Evolutionary conservation across 64 coral and sea anemone species (phyloP).

Genomic region (Platygyra sinensis): DNA sequence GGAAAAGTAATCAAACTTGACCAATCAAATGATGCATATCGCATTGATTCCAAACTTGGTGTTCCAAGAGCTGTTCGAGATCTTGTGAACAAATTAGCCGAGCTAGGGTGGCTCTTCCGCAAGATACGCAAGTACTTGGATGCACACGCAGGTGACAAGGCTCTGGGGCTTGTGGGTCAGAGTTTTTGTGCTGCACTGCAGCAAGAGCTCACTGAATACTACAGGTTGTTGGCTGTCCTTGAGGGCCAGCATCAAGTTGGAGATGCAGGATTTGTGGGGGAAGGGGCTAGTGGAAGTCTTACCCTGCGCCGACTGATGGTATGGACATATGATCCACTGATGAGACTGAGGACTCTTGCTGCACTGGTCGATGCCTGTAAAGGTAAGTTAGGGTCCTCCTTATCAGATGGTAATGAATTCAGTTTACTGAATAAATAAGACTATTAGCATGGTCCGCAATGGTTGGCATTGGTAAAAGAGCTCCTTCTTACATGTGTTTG

Average conservation of each 20-base stretch:
- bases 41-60: conserved; percentile 85
- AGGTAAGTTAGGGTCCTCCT: conserved; percentile 45
- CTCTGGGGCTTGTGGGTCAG: conserved; percentile 88
- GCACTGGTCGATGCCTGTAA: conserved; percentile 96
- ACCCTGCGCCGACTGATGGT: conserved; percentile 87
- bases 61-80: conserved; percentile 81
- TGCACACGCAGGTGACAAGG: conserved; percentile 94
- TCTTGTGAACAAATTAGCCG: conserved; percentile 91
- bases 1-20: conserved; percentile 96
- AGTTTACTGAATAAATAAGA: too few species aligned
- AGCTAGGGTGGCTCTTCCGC: conserved; percentile 92
- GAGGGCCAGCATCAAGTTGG: conserved; percentile 84
- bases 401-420: too few species aligned
- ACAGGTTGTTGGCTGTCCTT: conserved; percentile 91
- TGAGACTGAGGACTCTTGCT: conserved; percentile 91
- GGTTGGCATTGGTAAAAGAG: too few species aligned
- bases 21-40: conserved; percentile 82
- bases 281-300: conserved; percentile 83
- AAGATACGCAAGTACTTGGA: conserved; percentile 94
- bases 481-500: too few species aligned
- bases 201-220: conserved; percentile 93
- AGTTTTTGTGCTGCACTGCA: conserved; percentile 96
- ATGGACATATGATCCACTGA: conserved; percentile 94
- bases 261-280: conserved; percentile 84
- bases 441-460: too few species aligned